A percentile compares a stretch with the other conserved stretches of the same genome.
Evolutionary conservation across 2,888 invertebrate genomes (phyloP).

Genomic region (Ormyrus rosae): DNA sequence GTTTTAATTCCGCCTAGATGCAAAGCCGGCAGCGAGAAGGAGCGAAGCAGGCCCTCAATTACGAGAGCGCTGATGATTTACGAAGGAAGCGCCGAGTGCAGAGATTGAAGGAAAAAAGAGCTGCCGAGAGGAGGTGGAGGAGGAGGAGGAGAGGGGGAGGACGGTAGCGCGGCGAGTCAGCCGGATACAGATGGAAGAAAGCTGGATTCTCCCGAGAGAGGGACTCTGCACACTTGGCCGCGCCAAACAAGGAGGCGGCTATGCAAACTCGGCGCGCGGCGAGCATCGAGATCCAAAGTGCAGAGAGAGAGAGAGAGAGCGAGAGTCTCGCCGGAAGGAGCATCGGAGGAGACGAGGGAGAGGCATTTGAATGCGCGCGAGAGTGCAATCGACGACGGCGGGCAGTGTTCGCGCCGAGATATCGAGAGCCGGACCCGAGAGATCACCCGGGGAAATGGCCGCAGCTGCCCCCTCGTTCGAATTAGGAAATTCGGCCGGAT

Average conservation of each 20-base stretch:
- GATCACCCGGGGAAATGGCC: too few relatives aligned
- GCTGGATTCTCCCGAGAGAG: too few relatives aligned
- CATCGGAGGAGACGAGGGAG: background rate
- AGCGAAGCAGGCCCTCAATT: constrained; percentile 11
- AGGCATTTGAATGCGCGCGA: background rate
- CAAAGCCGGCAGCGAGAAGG: too few relatives aligned
- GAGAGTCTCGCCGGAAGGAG: too few relatives aligned
- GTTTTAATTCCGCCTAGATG: too few relatives aligned
- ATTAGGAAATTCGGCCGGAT: too few relatives aligned
- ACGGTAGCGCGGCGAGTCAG: background rate
- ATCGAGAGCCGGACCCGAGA: background rate
- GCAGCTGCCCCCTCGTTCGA: too few relatives aligned
- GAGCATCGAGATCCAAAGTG: background rate
- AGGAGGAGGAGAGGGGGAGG: background rate
- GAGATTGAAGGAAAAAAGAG: background rate
- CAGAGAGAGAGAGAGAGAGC: background rate
- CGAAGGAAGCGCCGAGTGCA: constrained; percentile 18
- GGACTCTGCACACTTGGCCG: background rate
- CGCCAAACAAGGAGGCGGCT: constrained; percentile 28
- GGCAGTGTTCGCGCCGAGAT: background rate
- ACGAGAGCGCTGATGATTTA: constrained; percentile 30
- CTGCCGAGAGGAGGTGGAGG: background rate
- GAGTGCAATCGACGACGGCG: background rate
- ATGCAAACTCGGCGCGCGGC: constrained; percentile 24
- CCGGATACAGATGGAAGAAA: background rate